Conservation (phyloP, 2,888 invertebrate species). For the Coleophora flavipennella region DNA sequence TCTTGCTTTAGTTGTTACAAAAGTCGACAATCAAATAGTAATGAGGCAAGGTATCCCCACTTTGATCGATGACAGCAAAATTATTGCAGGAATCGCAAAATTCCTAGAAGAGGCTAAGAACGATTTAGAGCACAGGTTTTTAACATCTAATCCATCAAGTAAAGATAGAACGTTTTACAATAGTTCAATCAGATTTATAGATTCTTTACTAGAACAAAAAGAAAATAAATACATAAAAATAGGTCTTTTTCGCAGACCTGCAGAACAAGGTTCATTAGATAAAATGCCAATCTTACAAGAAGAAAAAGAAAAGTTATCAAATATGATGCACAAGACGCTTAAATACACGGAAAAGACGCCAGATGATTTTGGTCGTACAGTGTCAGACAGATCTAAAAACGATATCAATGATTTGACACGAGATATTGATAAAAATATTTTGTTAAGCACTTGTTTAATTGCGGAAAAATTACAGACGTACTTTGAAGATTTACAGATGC, state of each 20-base stretch:
- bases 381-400: background rate
- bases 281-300: background rate
- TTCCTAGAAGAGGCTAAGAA: background rate
- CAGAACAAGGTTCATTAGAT: background rate
- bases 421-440: background rate
- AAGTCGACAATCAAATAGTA: slow-evolving; percentile 1
- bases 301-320: background rate
- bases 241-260: background rate
- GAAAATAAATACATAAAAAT: background rate
- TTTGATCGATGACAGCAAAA: background rate
- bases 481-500: background rate
- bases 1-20: background rate
- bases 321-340: background rate
- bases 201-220: background rate
- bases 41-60: background rate
- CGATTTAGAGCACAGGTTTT: background rate
- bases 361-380: background rate
- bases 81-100: background rate
- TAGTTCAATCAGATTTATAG: background rate
- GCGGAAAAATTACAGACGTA: no score
- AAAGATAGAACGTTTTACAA: background rate
- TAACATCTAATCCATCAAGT: background rate
- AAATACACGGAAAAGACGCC: background rate
- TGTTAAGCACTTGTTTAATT: background rate
- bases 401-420: background rate